Evolutionary conservation across 2,888 invertebrate species (phyloP).

Genomic region (Buathra laborator): DNA sequence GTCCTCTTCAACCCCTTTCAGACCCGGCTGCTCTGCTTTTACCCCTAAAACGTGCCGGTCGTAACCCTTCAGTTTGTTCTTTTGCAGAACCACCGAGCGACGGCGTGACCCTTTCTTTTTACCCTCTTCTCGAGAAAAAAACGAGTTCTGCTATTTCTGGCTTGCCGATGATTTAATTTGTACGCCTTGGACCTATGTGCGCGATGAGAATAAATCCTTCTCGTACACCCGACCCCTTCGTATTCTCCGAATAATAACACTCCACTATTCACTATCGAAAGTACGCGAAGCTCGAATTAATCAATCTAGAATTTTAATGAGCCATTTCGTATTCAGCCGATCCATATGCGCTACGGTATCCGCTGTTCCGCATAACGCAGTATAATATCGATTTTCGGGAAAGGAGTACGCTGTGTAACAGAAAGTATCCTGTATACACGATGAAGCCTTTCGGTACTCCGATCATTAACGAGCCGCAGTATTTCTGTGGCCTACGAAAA

Average conservation of each 20-base stretch:
- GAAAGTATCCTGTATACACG: not conserved
- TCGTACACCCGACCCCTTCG: not conserved
- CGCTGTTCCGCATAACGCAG: not conserved
- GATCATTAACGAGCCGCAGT: not conserved
- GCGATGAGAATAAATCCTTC: not conserved
- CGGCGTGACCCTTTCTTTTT: not conserved
- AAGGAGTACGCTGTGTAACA: not conserved
- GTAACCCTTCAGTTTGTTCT: slow-evolving; percentile 23
- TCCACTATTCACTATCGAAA: not conserved
- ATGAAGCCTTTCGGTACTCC: not conserved
- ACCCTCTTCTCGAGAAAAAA: not conserved
- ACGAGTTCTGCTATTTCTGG: not conserved
- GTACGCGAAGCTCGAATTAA: not conserved
- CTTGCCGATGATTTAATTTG: slow-evolving; percentile 13
- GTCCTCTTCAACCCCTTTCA: slow-evolving; percentile 26
- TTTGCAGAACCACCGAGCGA: slow-evolving; percentile 10
- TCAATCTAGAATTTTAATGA: not conserved
- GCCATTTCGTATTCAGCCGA: not conserved
- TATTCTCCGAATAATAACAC: not conserved
- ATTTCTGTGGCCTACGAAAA: not conserved
- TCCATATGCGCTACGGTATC: not conserved
- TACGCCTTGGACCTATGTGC: not conserved
- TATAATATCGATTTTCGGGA: not conserved
- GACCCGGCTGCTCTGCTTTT: not conserved
- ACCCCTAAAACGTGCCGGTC: not conserved